Percentiles rank a stretch among this genome's conserved stretches.
Evolutionary conservation across 2,113 vertebrate genomes (phyloP).

Genomic region (Girardinichthys multiradiatus): DNA sequence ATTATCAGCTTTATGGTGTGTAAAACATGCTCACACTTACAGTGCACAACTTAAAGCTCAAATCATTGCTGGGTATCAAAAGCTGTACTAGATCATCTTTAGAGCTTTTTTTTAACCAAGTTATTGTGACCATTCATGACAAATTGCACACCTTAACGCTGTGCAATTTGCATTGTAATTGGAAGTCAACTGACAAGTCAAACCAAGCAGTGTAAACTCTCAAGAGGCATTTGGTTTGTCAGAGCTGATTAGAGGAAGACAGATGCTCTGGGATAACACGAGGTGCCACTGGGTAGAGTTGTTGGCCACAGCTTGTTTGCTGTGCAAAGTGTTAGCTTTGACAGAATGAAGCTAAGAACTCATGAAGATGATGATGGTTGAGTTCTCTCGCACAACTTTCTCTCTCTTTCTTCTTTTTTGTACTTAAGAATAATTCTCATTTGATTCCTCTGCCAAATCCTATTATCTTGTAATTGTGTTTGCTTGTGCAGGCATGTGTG

Average conservation of each 20-base stretch:
- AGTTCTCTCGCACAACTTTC: conserved; percentile 58
- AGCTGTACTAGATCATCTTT: not conserved
- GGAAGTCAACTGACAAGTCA: conserved; percentile 63
- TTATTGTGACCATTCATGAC: not conserved
- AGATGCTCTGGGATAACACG: conserved; percentile 64
- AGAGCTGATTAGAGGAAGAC: conserved; percentile 68
- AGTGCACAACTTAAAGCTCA: not conserved
- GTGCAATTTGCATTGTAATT: conserved; percentile 55
- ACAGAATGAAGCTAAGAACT: conserved; percentile 55
- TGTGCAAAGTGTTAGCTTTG: conserved; percentile 56
- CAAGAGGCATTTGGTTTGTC: conserved; percentile 73
- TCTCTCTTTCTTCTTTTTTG: conserved; percentile 27
- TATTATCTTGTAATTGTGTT: conserved; percentile 52
- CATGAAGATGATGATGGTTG: conserved; percentile 57
- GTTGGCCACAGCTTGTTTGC: conserved; percentile 56
- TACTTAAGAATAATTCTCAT: conserved; percentile 33
- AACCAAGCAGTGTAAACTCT: conserved; percentile 64
- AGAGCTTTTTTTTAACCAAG: not conserved
- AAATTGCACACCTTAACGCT: conserved; percentile 47
- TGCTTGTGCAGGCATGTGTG: conserved; percentile 48
- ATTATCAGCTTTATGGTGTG: conserved; percentile 8
- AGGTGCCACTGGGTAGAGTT: conserved; percentile 54
- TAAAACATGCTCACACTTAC: not conserved
- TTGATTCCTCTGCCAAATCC: conserved; percentile 49
- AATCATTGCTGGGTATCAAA: not conserved